Evolutionary conservation across 2,113 vertebrate species (phyloP).

Genomic region (Macquaria ambigua): DNA sequence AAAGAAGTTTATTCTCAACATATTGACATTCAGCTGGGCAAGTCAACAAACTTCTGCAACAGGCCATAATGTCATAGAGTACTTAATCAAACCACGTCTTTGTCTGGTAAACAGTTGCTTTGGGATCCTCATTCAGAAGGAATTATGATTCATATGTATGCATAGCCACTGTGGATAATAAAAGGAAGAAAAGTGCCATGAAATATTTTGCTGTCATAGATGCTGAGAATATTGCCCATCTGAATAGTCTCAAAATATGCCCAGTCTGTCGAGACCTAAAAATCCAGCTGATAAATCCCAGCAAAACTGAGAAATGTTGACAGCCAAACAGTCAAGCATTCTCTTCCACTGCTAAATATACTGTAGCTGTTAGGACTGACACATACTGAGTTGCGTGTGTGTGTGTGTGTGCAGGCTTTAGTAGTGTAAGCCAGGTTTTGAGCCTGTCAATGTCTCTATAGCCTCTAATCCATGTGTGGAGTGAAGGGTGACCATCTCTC

Average conservation of each 20-base stretch:
- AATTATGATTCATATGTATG: slow-evolving; percentile 18
- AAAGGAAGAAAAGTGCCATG: neutral
- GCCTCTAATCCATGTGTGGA: slow-evolving; percentile 81
- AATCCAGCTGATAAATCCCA: slow-evolving; percentile 50
- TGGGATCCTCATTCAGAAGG: slow-evolving; percentile 21
- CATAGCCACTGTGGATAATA: slow-evolving; percentile 31
- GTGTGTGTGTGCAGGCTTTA: slow-evolving; percentile 52
- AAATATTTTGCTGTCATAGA: slow-evolving; percentile 32
- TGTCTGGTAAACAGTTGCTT: slow-evolving; percentile 27
- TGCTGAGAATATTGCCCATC: slow-evolving; percentile 35
- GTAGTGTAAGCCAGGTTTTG: slow-evolving; percentile 70
- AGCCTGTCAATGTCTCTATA: slow-evolving; percentile 76
- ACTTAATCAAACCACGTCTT: slow-evolving; percentile 12
- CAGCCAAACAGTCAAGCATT: slow-evolving; percentile 25
- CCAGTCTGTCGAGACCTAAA: slow-evolving; percentile 20
- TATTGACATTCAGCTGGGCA: neutral
- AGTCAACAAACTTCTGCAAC: slow-evolving; percentile 1
- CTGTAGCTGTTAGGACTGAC: slow-evolving; percentile 46
- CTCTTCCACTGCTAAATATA: slow-evolving; percentile 44
- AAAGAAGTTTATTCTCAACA: too few species aligned
- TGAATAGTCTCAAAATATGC: slow-evolving; percentile 11
- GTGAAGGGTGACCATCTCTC: slow-evolving; percentile 79
- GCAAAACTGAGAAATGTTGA: slow-evolving; percentile 32
- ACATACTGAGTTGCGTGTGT: slow-evolving; percentile 21
- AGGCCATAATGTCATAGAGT: neutral